These are phyloP conservation scores for Orbicella faveolata DNA, from an alignment of 64 coral and sea anemone genomes.

Conservation along the genomic window DNA sequence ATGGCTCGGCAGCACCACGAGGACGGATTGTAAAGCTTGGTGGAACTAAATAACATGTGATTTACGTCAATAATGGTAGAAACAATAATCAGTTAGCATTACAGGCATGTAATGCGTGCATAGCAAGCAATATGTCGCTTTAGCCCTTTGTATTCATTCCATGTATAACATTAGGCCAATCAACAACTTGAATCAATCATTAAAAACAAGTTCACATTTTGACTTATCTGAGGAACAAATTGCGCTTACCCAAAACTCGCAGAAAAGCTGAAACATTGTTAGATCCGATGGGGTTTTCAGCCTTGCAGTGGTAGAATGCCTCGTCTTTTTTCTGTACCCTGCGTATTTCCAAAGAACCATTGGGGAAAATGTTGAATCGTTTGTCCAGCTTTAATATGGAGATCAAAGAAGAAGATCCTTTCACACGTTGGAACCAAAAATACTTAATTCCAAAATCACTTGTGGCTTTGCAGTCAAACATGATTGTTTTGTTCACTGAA, in stretches of 20 bases:
- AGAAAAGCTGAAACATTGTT: conserved; percentile 62
- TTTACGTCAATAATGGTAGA: too few species aligned
- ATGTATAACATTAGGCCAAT: too few species aligned
- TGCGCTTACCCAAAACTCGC: conserved; percentile 70
- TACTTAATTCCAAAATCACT: conserved; percentile 43
- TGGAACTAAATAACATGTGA: conserved; percentile 19
- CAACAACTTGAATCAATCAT: too few species aligned
- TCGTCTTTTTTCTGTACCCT: conserved; percentile 65
- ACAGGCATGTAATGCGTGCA: too few species aligned
- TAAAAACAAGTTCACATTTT: too few species aligned
- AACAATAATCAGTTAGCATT: too few species aligned
- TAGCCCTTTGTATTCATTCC: too few species aligned
- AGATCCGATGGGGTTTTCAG: conserved; percentile 68
- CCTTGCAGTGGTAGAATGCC: conserved; percentile 63
- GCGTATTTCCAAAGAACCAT: conserved; percentile 66
- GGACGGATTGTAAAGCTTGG: conserved; percentile 47
- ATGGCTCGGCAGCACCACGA: conserved; percentile 24
- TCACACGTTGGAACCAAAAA: conserved; percentile 44
- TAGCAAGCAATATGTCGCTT: too few species aligned
- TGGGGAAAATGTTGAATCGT: conserved; percentile 68
- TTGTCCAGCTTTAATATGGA: conserved; percentile 53
- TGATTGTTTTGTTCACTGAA: conserved; percentile 52
- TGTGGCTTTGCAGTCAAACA: conserved; percentile 71
- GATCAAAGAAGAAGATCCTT: conserved; percentile 19
- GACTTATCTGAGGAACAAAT: too few species aligned